These are phyloP conservation scores for Rhinogobio ventralis DNA, from an alignment of 2,797 vertebrate genomes.

Conservation along the genomic window DNA sequence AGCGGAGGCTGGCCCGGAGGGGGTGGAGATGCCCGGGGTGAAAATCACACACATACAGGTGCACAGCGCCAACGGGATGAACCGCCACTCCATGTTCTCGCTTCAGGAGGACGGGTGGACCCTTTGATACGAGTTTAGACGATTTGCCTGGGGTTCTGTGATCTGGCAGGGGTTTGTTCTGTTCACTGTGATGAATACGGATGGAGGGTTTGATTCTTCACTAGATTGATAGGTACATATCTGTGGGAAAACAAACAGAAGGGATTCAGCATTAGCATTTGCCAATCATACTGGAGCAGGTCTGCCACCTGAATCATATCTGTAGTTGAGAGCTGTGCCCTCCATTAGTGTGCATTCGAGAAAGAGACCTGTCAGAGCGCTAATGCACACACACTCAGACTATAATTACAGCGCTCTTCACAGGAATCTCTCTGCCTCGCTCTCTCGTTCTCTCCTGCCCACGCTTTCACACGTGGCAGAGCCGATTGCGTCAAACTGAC, in stretches of 20 bases:
- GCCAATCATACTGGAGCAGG: background rate
- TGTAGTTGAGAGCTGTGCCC: conserved; percentile 11
- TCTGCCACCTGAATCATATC: conserved; percentile 31
- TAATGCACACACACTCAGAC: conserved; percentile 63
- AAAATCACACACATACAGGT: conserved; percentile 79
- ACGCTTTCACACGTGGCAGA: conserved; percentile 71
- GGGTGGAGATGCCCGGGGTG: conserved; percentile 79
- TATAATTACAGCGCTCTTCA: conserved; percentile 79
- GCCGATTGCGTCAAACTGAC: conserved; percentile 81
- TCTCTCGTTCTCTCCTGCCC: conserved; percentile 74
- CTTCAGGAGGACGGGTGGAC: conserved; percentile 58
- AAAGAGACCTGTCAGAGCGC: conserved; percentile 49
- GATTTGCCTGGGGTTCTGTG: conserved; percentile 32
- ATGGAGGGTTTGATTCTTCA: conserved; percentile 64
- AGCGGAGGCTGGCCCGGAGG: conserved; percentile 82
- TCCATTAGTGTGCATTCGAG: conserved; percentile 60
- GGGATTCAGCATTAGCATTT: background rate
- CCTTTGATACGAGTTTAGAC: background rate
- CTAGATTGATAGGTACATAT: conserved; percentile 61
- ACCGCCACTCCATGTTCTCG: conserved; percentile 75
- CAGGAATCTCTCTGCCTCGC: conserved; percentile 73
- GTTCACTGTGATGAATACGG: conserved; percentile 59
- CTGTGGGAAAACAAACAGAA: conserved; percentile 37
- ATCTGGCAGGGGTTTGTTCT: conserved; percentile 61
- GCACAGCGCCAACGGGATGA: conserved; percentile 65